A percentile compares a stretch with the other conserved stretches of the same genome.
phyloP scores from a whole-genome alignment of 2,888 invertebrate species.

The Octonoba sinensis region DNA sequence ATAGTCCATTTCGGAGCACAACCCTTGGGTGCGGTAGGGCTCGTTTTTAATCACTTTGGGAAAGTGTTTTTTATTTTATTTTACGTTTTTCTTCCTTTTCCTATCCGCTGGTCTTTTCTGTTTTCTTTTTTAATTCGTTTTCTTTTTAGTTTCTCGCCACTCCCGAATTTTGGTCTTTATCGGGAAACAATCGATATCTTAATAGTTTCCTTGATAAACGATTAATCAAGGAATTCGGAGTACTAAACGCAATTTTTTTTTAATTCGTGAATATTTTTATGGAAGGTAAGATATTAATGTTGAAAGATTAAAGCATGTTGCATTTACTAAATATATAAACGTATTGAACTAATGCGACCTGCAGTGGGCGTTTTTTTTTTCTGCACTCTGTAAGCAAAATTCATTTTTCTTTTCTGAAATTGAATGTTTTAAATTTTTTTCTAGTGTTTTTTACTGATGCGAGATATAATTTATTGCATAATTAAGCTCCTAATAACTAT shows the following conservation, averaged over 20 bases:
- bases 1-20: not conserved
- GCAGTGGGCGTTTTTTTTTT: too few relatives aligned
- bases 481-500: too few relatives aligned
- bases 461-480: too few relatives aligned
- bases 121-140: conserved; percentile 25
- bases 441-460: too few relatives aligned
- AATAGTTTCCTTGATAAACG: conserved; percentile 31
- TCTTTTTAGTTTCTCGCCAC: not conserved
- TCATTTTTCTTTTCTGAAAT: too few relatives aligned
- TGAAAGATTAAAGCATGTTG: too few relatives aligned
- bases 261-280: too few relatives aligned
- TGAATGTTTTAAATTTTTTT: too few relatives aligned
- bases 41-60: conserved; percentile 35
- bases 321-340: too few relatives aligned
- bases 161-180: conserved; percentile 30
- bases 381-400: too few relatives aligned
- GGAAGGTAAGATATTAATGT: too few relatives aligned
- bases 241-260: not conserved
- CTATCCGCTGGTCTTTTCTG: conserved; percentile 11
- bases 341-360: too few relatives aligned
- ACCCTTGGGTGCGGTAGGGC: conserved; percentile 42
- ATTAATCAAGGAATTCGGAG: conserved; percentile 24
- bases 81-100: conserved; percentile 15
- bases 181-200: conserved; percentile 53
- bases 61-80: not conserved